Evolutionary conservation across 2,113 vertebrate genomes (phyloP), one percentile per base, ranked within the genome.

Genomic region (Halcyon senegalensis): DNA sequence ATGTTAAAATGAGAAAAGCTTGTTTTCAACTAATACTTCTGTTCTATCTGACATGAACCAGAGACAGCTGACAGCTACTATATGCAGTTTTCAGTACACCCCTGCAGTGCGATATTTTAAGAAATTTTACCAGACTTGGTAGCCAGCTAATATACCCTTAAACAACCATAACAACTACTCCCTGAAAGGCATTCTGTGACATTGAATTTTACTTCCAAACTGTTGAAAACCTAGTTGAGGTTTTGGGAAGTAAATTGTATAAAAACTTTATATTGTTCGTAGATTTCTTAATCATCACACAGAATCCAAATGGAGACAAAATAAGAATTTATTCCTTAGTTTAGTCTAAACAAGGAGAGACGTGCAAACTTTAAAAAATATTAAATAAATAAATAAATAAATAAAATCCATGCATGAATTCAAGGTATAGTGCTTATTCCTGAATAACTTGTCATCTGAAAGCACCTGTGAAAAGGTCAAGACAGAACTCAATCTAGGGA

Each of bases 1-100:
- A 41, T 10, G 12, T 66, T 79, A 60, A 72, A 55, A 59, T 73
- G 18, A 93, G 55, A 85, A 93, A 90, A 87, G 4, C 9, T 23
- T 41, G 27, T 55, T 93, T 91, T 63, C 46, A 84, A 2, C 27
- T 48, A 19, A 82, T 59, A 37, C 2, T 79, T 82, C 62, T 91
- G 18, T 77, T 93, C 56, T 77, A 66, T n/a, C n/a, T 89, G 37
- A 62, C 41, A n/a, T 46, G 43, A 94, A 94, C 28, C 31, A 83
- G 83, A 86, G 41, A 43, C 19, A 67, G 10, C 15, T 86, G 72
- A 48, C 72, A 92, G 78, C 27, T 80, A 51, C 24, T 60, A 30
- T 63, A 33, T 39, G n/a, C 67, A 44, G 56, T 75, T 79, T 69
- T 74, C 67, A 35, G 21, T 41, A 82, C 19, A 67, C 7, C 6